phyloP scores from a whole-genome alignment of 1,140 invertebrate species.

The Dysdera silvatica region DNA sequence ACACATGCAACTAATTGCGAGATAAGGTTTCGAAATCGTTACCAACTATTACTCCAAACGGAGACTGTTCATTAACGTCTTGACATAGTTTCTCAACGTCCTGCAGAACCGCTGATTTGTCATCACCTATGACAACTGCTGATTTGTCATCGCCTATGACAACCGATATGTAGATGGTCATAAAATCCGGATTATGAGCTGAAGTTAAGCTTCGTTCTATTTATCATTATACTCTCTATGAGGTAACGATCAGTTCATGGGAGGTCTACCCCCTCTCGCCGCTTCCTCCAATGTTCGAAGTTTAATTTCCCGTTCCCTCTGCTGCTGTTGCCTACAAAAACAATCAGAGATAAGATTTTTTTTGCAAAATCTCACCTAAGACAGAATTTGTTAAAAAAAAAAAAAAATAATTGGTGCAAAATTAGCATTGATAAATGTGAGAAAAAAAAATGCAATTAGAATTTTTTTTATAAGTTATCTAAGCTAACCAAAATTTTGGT shows the following conservation, averaged over 20 bases:
- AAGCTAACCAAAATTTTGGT: background rate
- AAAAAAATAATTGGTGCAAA: conserved; percentile 38
- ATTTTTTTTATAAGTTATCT: background rate
- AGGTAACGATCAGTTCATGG: conserved; percentile 25
- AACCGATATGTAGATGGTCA: too few species aligned
- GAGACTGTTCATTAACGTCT: too few species aligned
- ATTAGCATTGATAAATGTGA: conserved; percentile 1
- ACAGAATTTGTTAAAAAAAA: background rate
- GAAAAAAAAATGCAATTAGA: background rate
- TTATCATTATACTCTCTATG: too few species aligned
- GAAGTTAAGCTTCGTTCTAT: too few species aligned
- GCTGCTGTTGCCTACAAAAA: conserved; percentile 54
- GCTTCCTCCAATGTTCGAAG: conserved; percentile 75
- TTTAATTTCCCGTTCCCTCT: conserved; percentile 72
- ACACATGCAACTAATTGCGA: too few species aligned
- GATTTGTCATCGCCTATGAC: too few species aligned
- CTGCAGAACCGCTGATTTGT: too few species aligned
- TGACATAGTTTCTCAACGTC: too few species aligned
- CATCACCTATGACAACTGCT: too few species aligned
- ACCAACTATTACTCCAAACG: too few species aligned
- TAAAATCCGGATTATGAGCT: too few species aligned
- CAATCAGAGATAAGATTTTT: background rate
- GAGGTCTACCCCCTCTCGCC: conserved; percentile 53
- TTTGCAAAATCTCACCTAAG: background rate
- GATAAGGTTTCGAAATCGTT: too few species aligned